These are phyloP conservation scores for Drosophila demipolita DNA, from an alignment of 2,888 invertebrate genomes.

Conservation along the genomic window DNA sequence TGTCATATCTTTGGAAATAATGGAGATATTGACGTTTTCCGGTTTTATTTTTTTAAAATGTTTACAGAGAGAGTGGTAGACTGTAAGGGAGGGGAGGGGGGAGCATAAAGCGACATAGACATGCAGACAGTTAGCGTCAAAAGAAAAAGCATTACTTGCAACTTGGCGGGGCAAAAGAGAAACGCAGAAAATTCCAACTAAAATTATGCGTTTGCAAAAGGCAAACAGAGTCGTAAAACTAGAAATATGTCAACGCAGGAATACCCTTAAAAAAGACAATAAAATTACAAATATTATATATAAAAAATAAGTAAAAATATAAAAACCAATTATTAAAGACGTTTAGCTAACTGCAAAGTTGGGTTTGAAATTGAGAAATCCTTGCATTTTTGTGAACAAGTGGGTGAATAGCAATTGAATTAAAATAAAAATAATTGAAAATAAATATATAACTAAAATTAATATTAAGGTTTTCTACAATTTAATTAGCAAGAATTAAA, in stretches of 20 bases:
- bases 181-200: slow-evolving; percentile 43
- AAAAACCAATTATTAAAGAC: not conserved
- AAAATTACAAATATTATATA: not conserved
- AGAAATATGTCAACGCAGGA: not conserved
- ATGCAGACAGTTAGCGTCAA: slow-evolving; percentile 41
- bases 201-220: slow-evolving; percentile 64
- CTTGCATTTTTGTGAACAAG: not conserved
- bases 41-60: too few relatives aligned
- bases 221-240: slow-evolving; percentile 22
- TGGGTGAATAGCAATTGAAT: not conserved
- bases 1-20: too few relatives aligned
- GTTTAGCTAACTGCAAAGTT: accelerated
- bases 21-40: too few relatives aligned
- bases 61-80: not conserved
- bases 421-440: too few relatives aligned
- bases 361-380: accelerated
- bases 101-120: not conserved
- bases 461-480: too few relatives aligned
- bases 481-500: too few relatives aligned
- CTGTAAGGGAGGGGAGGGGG: not conserved
- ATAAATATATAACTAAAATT: too few relatives aligned
- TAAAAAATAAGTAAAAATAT: accelerated
- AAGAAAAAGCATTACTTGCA: slow-evolving; percentile 69
- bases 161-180: slow-evolving; percentile 32
- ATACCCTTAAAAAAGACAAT: slow-evolving; percentile 6